A percentile compares a stretch with the other conserved stretches of the same genome.
Conservation (phyloP, 1,140 invertebrate genomes). For the Pygmarrhopalites habei region DNA sequence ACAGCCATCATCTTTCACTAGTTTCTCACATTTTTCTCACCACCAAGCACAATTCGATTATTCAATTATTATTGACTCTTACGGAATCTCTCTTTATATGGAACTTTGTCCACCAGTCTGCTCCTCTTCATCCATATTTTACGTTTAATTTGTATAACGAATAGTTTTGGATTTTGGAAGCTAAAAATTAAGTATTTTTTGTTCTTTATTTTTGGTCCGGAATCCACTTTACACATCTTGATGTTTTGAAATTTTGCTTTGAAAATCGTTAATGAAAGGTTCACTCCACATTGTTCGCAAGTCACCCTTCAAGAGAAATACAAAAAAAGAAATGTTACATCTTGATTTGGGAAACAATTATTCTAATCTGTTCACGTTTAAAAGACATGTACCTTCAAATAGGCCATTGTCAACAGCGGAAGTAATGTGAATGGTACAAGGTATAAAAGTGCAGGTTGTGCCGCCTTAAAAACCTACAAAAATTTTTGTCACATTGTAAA, state of each 20-base stretch:
- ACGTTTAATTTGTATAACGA: neutral
- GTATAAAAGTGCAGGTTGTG: slow-evolving; percentile 92
- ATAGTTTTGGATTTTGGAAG: neutral
- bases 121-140: neutral
- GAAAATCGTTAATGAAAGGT: slow-evolving; percentile 77
- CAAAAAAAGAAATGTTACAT: slow-evolving; percentile 2
- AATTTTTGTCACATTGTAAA: no score
- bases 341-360: no score
- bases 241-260: slow-evolving; percentile 67
- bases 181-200: no score
- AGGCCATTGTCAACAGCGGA: slow-evolving; percentile 93
- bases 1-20: no score
- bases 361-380: neutral
- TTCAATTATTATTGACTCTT: neutral
- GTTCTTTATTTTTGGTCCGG: slow-evolving; percentile 7
- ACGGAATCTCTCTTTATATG: neutral
- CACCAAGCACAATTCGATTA: no score
- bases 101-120: neutral
- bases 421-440: slow-evolving; percentile 94
- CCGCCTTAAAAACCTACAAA: slow-evolving; percentile 69
- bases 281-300: slow-evolving; percentile 91
- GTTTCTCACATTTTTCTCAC: no score
- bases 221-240: slow-evolving; percentile 57
- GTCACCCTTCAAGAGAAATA: slow-evolving; percentile 6
- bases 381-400: slow-evolving; percentile 69